These are phyloP conservation scores for Trachelus iudaicus DNA, from an alignment of 2,888 invertebrate genomes.

Conservation along the genomic window DNA sequence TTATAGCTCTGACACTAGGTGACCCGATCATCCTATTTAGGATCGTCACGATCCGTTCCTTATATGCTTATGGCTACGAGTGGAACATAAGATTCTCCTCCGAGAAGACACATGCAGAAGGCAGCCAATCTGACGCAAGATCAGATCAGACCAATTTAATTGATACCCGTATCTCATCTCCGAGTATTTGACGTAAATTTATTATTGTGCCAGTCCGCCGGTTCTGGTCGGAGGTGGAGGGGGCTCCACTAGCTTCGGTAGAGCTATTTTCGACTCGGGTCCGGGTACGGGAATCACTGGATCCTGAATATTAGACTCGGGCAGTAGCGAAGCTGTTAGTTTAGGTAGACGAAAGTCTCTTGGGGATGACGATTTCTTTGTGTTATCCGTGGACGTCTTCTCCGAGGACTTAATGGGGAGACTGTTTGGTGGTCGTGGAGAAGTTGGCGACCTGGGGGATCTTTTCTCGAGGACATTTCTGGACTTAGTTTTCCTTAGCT, in stretches of 20 bases:
- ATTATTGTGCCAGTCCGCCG: slow-evolving; percentile 20
- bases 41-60: not conserved
- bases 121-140: not conserved
- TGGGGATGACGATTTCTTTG: slow-evolving; percentile 37
- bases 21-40: not conserved
- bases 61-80: not conserved
- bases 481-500: slow-evolving; percentile 16
- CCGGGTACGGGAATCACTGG: slow-evolving; percentile 7
- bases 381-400: slow-evolving; percentile 17
- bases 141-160: not conserved
- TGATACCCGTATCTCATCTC: not conserved
- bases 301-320: slow-evolving; percentile 11
- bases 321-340: slow-evolving; percentile 31
- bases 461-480: not conserved
- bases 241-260: slow-evolving; percentile 47
- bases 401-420: slow-evolving; percentile 35
- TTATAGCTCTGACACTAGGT: not conserved
- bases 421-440: slow-evolving; percentile 31
- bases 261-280: slow-evolving; percentile 30
- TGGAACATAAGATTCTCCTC: not conserved
- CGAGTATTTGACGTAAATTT: not conserved
- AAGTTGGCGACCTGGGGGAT: slow-evolving; percentile 17
- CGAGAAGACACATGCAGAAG: not conserved
- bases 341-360: slow-evolving; percentile 45
- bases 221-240: slow-evolving; percentile 31